Conservation (phyloP, 2,797 vertebrate species). For the Anguilla obscura region DNA sequence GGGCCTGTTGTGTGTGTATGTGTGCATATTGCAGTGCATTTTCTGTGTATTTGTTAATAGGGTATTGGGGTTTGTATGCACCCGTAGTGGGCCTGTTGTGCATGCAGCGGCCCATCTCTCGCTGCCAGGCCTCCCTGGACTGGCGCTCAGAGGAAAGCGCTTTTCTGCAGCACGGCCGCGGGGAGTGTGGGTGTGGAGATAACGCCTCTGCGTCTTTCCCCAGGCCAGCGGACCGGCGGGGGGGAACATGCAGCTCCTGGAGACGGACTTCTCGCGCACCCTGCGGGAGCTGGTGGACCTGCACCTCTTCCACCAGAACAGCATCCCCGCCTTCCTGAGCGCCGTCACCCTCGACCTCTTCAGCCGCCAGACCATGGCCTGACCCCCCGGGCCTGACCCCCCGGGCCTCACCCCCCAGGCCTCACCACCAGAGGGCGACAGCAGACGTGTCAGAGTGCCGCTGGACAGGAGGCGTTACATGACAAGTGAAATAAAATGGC, state of each 20-base stretch:
- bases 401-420: not conserved
- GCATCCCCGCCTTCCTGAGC: slow-evolving; percentile 86
- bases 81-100: not conserved
- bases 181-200: not conserved
- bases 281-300: slow-evolving; percentile 83
- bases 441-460: not conserved
- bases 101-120: not conserved
- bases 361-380: slow-evolving; percentile 74
- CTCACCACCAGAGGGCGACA: slow-evolving; percentile 11
- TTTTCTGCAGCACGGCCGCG: not conserved
- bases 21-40: not conserved
- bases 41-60: not conserved
- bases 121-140: not conserved
- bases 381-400: slow-evolving; percentile 40
- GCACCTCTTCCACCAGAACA: slow-evolving; percentile 90
- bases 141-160: not conserved
- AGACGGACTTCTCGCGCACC: slow-evolving; percentile 86
- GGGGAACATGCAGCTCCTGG: slow-evolving; percentile 77
- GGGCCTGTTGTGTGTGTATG: too few relatives aligned
- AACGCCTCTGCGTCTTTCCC: not conserved
- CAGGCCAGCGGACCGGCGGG: slow-evolving; percentile 55
- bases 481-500: not conserved
- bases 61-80: not conserved
- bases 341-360: slow-evolving; percentile 88
- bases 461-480: too few relatives aligned